Evolutionary conservation across 1,140 invertebrate genomes (phyloP), one percentile per base, ranked within the genome.

Genomic region (Hyles vespertilio): DNA sequence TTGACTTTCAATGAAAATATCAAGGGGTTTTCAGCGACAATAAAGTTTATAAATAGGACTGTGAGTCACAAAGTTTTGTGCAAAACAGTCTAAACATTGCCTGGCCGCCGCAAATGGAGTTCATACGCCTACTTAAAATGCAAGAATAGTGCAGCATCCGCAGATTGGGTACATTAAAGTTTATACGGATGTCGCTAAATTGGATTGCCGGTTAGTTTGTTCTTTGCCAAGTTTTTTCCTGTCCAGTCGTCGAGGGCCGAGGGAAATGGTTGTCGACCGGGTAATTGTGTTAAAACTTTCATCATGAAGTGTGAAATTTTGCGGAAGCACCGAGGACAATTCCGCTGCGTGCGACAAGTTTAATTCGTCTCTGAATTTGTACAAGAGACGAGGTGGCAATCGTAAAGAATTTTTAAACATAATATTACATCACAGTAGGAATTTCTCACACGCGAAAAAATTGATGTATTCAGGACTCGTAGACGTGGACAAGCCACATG

Each of bases 281-380:
- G 81, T 84, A 84, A 87, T 87, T 82, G 79, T 82, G 81, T 84
- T 84, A 87, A 84, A 87, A 87, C 77, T 87, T 87, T 84, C 81
- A 87, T 84, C 77, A 74, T 79, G 73, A 77, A 82, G 79, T 84
- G 84, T 82, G 84, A 84, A 84, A 81, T 79, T 87, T 79, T 77
- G 74, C 69, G 71, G 74, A 77, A 74, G 69, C 73, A 56, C 61
- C 71, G 69, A 68, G 69, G 72, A 73, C 77, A 74, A 70, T 74
- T 70, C 74, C 67, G 74, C 74, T 67, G 67, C 69, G 43, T 43
- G 79, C 64, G 74, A 77, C 76, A 82, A 84, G 67, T 82, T 84
- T 82, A 85, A 85, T 81, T 79, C 78, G 78, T 76, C 84, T 76
- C 68, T 33, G 65, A 74, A 81, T 80, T 77, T 77, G 59, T 55